Percentiles rank a stretch among this genome's conserved stretches.
phyloP scores from a whole-genome alignment of 2,888 invertebrate genomes.

The Stenodema calcarata region DNA sequence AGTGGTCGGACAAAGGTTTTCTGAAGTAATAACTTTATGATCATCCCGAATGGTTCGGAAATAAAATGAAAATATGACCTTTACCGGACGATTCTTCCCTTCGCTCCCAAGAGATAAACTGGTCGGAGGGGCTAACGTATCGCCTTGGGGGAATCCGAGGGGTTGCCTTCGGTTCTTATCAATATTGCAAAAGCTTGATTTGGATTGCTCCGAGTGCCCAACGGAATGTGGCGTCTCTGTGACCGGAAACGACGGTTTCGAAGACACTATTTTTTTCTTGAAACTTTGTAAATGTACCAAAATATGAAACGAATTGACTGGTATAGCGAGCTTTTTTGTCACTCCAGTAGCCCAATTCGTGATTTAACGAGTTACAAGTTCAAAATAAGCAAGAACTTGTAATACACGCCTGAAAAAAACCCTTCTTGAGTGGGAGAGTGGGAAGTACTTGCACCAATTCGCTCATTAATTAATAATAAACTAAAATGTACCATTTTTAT shows the following conservation, averaged over 20 bases:
- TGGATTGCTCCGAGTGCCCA: not conserved
- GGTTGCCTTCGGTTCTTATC: not conserved
- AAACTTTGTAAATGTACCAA: no score
- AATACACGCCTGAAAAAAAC: no score
- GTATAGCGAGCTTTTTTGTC: no score
- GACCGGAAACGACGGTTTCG: not conserved
- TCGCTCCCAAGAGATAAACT: slow-evolving; percentile 17
- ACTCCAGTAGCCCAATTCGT: no score
- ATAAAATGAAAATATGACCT: slow-evolving; percentile 50
- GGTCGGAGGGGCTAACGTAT: not conserved
- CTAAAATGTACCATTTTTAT: no score
- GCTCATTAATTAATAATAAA: no score
- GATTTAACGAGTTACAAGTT: no score
- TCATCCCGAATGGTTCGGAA: slow-evolving; percentile 47
- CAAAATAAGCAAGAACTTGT: no score
- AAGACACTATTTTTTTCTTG: no score
- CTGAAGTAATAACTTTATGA: slow-evolving; percentile 49
- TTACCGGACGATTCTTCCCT: not conserved
- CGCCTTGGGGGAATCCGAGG: not conserved
- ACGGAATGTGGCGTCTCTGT: not conserved
- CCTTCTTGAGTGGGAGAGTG: no score
- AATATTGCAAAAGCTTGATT: not conserved
- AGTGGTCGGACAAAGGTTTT: slow-evolving; percentile 33
- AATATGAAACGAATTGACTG: no score
- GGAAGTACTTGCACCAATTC: no score